Percentiles rank a stretch among this genome's conserved stretches.
Conservation (phyloP, 1,140 invertebrate genomes). For the Arctopsyche grandis region DNA sequence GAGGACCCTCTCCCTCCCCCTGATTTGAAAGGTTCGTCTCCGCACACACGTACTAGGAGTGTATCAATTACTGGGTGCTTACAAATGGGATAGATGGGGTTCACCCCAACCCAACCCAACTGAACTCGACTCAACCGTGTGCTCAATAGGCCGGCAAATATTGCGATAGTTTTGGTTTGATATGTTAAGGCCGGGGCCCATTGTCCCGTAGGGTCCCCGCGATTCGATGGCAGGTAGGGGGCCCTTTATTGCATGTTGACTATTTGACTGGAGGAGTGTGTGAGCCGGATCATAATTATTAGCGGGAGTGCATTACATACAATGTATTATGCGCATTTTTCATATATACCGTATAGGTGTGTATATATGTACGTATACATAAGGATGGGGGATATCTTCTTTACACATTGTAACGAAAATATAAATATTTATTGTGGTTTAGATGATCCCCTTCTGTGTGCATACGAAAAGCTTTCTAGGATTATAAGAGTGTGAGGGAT, state of each 20-base stretch:
- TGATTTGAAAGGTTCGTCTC: not conserved
- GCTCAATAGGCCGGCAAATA: conserved; percentile 44
- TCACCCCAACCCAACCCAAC: not conserved
- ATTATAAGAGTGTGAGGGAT: too few relatives aligned
- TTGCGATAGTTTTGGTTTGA: conserved; percentile 45
- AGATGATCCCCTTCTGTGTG: too few relatives aligned
- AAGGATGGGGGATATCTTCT: not conserved
- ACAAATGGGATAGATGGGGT: conserved; percentile 14
- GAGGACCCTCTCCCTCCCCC: not conserved
- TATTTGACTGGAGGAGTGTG: conserved; percentile 38
- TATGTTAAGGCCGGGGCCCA: conserved; percentile 28
- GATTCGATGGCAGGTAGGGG: conserved; percentile 25
- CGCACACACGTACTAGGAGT: not conserved
- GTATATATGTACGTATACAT: not conserved
- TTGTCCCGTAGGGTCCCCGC: conserved; percentile 11
- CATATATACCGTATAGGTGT: not conserved
- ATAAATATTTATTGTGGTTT: too few relatives aligned
- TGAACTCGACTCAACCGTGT: not conserved
- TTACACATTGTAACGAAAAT: too few relatives aligned
- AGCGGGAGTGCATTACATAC: conserved; percentile 5
- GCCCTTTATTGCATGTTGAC: conserved; percentile 30
- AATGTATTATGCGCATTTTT: conserved; percentile 2
- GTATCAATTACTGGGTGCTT: conserved; percentile 39
- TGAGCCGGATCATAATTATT: conserved; percentile 34
- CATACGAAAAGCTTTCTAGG: too few relatives aligned